These are phyloP conservation scores for Ischnus inquisitorius DNA, from an alignment of 2,888 invertebrate species.

Conservation along the genomic window DNA sequence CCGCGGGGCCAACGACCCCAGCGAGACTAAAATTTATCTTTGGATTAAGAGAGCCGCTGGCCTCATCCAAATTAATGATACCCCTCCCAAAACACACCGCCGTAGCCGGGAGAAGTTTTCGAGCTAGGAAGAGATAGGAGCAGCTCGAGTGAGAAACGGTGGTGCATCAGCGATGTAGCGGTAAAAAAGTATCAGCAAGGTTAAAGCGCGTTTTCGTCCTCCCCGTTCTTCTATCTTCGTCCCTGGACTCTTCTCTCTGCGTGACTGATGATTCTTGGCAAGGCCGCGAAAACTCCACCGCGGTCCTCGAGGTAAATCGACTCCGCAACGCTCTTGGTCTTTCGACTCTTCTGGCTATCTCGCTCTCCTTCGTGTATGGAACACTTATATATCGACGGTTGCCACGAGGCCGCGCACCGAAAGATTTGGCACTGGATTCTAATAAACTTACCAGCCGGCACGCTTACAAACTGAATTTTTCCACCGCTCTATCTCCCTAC, in stretches of 20 bases:
- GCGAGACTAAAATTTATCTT: conserved; percentile 53
- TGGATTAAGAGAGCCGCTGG: conserved; percentile 57
- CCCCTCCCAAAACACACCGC: not conserved
- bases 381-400: conserved; percentile 23
- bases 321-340: conserved; percentile 38
- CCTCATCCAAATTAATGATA: conserved; percentile 68
- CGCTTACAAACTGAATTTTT: conserved; percentile 37
- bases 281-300: conserved; percentile 47
- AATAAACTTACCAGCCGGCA: conserved; percentile 54
- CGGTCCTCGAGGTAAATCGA: conserved; percentile 56
- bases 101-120: conserved; percentile 63
- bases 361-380: not conserved
- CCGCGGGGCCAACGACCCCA: conserved; percentile 31
- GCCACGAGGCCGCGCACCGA: conserved; percentile 37
- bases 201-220: conserved; percentile 56
- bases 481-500: not conserved
- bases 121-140: conserved; percentile 17
- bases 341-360: conserved; percentile 20
- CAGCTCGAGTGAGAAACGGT: conserved; percentile 52
- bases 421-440: conserved; percentile 57
- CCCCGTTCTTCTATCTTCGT: conserved; percentile 57
- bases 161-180: conserved; percentile 31
- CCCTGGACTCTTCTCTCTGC: conserved; percentile 48
- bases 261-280: conserved; percentile 68
- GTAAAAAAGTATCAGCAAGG: conserved; percentile 56